Percentiles rank a stretch among this genome's conserved stretches.
Conservation (phyloP, 1,140 invertebrate species). For the Drosophila novamexicana region DNA sequence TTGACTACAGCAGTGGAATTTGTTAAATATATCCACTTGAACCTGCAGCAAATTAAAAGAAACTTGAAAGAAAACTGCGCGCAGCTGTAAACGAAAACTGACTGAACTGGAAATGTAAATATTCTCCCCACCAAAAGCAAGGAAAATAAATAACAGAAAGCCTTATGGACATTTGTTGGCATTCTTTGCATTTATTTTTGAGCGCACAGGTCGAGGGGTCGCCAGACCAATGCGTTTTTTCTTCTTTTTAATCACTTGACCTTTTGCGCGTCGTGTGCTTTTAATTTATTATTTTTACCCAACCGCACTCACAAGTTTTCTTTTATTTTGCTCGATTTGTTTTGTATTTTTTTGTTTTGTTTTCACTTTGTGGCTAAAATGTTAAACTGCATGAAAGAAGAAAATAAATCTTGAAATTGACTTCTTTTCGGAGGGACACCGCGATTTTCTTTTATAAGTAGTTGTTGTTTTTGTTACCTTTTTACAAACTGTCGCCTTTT, state of each 20-base stretch:
- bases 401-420: constrained; percentile 79
- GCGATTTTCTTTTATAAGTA: constrained; percentile 38
- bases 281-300: constrained; percentile 46
- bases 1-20: background rate
- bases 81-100: constrained; percentile 1
- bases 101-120: constrained; percentile 36
- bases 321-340: constrained; percentile 28
- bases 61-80: constrained; percentile 32
- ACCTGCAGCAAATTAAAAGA: constrained; percentile 10
- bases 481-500: constrained; percentile 81
- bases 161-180: constrained; percentile 38
- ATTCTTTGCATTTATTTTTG: constrained; percentile 32
- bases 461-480: constrained; percentile 37
- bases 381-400: constrained; percentile 64
- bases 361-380: constrained; percentile 49
- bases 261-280: constrained; percentile 39
- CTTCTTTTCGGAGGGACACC: constrained; percentile 54
- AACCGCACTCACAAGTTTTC: constrained; percentile 43
- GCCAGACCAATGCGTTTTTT: constrained; percentile 11
- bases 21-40: constrained; percentile 18
- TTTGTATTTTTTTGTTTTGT: constrained; percentile 7
- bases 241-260: constrained; percentile 49
- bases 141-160: constrained; percentile 19
- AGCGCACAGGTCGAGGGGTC: background rate
- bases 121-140: background rate